phyloP scores from a whole-genome alignment of 2,888 invertebrate species.

The Eilema sororculum region DNA sequence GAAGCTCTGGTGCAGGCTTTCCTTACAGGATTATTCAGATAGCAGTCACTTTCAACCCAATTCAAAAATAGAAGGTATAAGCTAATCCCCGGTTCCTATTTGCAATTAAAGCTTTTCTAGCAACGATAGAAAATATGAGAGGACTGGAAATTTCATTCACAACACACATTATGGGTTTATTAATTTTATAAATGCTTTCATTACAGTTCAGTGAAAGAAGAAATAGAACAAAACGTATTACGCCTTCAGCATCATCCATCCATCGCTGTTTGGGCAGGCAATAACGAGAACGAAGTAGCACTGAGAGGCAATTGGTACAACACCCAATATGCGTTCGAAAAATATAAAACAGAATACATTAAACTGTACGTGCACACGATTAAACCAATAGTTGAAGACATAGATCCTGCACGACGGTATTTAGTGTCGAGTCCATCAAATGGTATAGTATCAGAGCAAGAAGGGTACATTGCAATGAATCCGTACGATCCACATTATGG shows the following conservation, averaged over 20 bases:
- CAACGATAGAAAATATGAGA: too few relatives aligned
- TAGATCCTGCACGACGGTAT: conserved; percentile 90
- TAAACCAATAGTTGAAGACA: conserved; percentile 86
- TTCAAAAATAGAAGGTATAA: too few relatives aligned
- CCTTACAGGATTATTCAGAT: too few relatives aligned
- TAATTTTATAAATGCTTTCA: neutral
- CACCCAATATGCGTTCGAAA: conserved; percentile 80
- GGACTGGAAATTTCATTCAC: too few relatives aligned
- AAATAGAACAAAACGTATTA: conserved; percentile 93
- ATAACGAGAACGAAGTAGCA: conserved; percentile 98
- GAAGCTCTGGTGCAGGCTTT: too few relatives aligned
- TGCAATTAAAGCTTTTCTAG: too few relatives aligned
- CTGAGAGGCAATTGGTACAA: conserved; percentile 93
- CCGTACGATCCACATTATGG: conserved; percentile 94
- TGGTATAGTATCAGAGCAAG: conserved; percentile 90
- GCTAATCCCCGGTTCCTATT: too few relatives aligned
- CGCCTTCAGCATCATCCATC: conserved; percentile 95
- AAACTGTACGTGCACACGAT: conserved; percentile 94
- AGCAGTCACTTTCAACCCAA: too few relatives aligned
- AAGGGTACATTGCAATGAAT: conserved; percentile 92
- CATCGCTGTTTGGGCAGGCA: conserved; percentile 96
- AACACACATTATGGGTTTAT: too few relatives aligned
- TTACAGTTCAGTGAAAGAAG: conserved; percentile 87
- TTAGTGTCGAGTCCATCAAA: conserved; percentile 97
- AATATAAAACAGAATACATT: conserved; percentile 92